Percentiles rank a stretch among this genome's conserved stretches.
Evolutionary conservation across 2,797 vertebrate genomes (phyloP).

Genomic region (Notamacropus eugenii): DNA sequence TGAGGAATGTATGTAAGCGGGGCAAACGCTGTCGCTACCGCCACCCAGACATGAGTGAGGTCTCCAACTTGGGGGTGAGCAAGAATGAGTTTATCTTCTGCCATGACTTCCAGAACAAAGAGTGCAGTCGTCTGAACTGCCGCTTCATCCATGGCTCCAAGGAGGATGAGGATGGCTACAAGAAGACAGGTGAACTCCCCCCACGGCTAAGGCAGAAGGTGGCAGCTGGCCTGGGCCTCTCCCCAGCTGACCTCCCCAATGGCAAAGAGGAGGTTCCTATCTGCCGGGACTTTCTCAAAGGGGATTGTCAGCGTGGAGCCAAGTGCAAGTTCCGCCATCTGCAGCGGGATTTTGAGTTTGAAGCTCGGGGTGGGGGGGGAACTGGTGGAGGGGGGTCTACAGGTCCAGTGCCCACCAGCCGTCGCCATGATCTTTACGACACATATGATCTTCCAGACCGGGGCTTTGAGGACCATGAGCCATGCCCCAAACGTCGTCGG

Average conservation of each 20-base stretch:
- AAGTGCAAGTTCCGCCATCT: slow-evolving; percentile 98
- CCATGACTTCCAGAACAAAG: slow-evolving; percentile 98
- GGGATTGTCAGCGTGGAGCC: slow-evolving; percentile 95
- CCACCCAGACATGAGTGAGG: slow-evolving; percentile 96
- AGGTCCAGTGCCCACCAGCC: slow-evolving; percentile 84
- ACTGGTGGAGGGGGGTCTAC: slow-evolving; percentile 72
- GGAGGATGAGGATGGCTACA: slow-evolving; percentile 98
- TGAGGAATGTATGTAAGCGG: slow-evolving; percentile 97
- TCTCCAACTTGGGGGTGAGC: slow-evolving; percentile 95
- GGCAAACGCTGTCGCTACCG: slow-evolving; percentile 97
- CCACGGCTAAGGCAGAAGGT: slow-evolving; percentile 95
- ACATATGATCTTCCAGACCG: slow-evolving; percentile 86
- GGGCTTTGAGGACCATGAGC: slow-evolving; percentile 91
- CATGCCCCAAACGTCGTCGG: slow-evolving; percentile 93
- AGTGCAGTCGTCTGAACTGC: slow-evolving; percentile 95
- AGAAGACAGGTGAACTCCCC: slow-evolving; percentile 95
- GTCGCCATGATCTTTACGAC: slow-evolving; percentile 90
- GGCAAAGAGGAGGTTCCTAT: slow-evolving; percentile 97
- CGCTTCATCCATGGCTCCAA: slow-evolving; percentile 98
- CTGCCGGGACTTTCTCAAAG: slow-evolving; percentile 96
- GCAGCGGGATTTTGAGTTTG: slow-evolving; percentile 93
- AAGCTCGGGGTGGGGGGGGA: slow-evolving; percentile 82
- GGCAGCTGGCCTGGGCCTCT: slow-evolving; percentile 93
- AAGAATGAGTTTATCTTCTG: slow-evolving; percentile 99
- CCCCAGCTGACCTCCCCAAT: slow-evolving; percentile 93